A percentile compares a stretch with the other conserved stretches of the same genome.
Conservation (phyloP, 2,113 vertebrate genomes). For the Heterochromis multidens region DNA sequence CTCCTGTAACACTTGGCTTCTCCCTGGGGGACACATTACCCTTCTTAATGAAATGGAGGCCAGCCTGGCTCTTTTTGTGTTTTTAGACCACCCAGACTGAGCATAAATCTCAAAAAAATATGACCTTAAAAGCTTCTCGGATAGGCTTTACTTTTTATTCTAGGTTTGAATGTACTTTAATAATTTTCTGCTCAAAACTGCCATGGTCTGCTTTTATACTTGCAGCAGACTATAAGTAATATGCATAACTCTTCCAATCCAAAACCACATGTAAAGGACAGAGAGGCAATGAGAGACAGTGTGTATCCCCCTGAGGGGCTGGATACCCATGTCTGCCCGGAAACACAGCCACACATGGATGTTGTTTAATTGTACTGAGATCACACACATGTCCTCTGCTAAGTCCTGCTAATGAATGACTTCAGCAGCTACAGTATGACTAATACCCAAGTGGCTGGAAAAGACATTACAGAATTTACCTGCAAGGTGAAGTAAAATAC, state of each 20-base stretch:
- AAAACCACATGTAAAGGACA: constrained; percentile 54
- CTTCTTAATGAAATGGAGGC: constrained; percentile 40
- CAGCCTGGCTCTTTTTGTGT: constrained; percentile 56
- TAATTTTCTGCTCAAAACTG: neutral
- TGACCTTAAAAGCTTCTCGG: neutral
- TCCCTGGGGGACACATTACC: constrained; percentile 61
- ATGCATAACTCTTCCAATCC: constrained; percentile 27
- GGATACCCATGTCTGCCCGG: constrained; percentile 63
- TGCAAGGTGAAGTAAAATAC: constrained; percentile 7
- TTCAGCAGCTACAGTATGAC: constrained; percentile 13
- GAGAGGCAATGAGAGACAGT: constrained; percentile 41
- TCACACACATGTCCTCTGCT: constrained; percentile 44
- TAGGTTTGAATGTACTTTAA: neutral
- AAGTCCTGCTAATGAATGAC: constrained; percentile 48
- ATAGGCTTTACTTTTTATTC: neutral
- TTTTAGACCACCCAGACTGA: constrained; percentile 73
- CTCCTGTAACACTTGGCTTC: constrained; percentile 61
- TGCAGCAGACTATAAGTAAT: constrained; percentile 41
- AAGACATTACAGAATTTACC: constrained; percentile 21
- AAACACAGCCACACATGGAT: constrained; percentile 61
- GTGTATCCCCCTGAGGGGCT: constrained; percentile 45
- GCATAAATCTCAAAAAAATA: constrained; percentile 34
- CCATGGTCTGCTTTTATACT: neutral
- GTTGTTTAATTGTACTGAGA: constrained; percentile 50
- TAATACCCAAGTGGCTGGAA: constrained; percentile 28